Evolutionary conservation across 37 sponge, comb jelly and placozoan species (phyloP).

Genomic region (Beroe forskalii): DNA sequence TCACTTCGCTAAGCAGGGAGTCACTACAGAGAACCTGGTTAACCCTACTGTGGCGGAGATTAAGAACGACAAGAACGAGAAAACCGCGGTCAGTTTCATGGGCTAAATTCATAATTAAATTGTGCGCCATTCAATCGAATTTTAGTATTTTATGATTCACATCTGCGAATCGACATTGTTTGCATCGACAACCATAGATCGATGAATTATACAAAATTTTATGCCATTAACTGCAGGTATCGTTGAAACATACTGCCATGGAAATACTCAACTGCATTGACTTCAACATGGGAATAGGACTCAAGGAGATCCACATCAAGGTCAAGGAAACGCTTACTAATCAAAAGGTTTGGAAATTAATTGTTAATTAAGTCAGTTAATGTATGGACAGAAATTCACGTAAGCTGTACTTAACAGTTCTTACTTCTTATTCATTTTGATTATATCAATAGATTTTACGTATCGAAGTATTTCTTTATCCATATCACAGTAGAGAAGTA

Average conservation of each 20-base stretch:
- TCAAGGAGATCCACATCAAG: slow-evolving; percentile 18
- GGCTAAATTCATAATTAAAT: background rate
- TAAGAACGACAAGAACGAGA: background rate
- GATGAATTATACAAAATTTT: no score
- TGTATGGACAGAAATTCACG: no score
- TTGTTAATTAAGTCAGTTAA: no score
- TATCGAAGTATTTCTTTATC: no score
- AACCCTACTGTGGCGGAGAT: slow-evolving; percentile 6
- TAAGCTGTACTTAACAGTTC: no score
- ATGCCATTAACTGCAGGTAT: slow-evolving; percentile 40
- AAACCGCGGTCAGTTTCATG: slow-evolving; percentile 5
- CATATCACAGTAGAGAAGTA: no score
- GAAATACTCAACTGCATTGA: background rate
- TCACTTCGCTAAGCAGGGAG: background rate
- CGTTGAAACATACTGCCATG: slow-evolving; percentile 8
- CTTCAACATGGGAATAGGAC: slow-evolving; percentile 2
- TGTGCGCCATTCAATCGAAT: no score
- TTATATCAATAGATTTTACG: no score
- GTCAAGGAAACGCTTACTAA: background rate
- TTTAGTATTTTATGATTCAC: no score
- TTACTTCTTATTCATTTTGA: no score
- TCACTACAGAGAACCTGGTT: background rate
- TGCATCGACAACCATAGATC: no score
- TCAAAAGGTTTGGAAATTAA: slow-evolving; percentile 2
- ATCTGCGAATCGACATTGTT: no score